These are phyloP conservation scores for Dolichallabes microphthalmus DNA, from an alignment of 2,113 vertebrate species.

Conservation along the genomic window DNA sequence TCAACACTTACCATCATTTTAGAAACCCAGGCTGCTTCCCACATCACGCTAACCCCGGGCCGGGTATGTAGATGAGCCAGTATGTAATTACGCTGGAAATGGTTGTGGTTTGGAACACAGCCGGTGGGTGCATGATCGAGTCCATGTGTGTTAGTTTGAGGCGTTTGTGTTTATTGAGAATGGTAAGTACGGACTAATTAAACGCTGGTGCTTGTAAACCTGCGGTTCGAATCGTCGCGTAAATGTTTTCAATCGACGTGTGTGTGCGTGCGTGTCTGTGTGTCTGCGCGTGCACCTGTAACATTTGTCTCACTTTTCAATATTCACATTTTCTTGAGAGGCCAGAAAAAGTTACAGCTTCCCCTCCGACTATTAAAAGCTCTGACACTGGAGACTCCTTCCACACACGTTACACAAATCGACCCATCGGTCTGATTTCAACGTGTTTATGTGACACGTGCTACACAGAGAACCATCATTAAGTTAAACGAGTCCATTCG, in stretches of 20 bases:
- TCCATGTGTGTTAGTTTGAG: slow-evolving; percentile 28
- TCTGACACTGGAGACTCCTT: background rate
- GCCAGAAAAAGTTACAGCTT: background rate
- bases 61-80: slow-evolving; percentile 42
- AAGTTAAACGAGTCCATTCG: background rate
- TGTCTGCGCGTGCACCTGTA: slow-evolving; percentile 16
- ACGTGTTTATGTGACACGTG: background rate
- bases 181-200: slow-evolving; percentile 65
- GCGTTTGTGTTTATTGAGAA: slow-evolving; percentile 44
- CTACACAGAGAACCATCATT: background rate
- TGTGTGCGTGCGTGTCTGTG: slow-evolving; percentile 23
- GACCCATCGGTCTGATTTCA: background rate
- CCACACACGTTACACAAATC: background rate
- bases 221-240: slow-evolving; percentile 40
- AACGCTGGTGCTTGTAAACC: slow-evolving; percentile 57
- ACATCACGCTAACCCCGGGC: slow-evolving; percentile 21
- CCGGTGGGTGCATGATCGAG: slow-evolving; percentile 43
- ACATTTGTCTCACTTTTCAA: no score
- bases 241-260: background rate
- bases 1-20: slow-evolving; percentile 44
- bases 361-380: background rate
- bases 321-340: no score
- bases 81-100: slow-evolving; percentile 57
- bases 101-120: slow-evolving; percentile 51
- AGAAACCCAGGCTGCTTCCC: slow-evolving; percentile 43